Evolutionary conservation across 2,888 invertebrate species (phyloP).

Genomic region (Flexamia atlantica): DNA sequence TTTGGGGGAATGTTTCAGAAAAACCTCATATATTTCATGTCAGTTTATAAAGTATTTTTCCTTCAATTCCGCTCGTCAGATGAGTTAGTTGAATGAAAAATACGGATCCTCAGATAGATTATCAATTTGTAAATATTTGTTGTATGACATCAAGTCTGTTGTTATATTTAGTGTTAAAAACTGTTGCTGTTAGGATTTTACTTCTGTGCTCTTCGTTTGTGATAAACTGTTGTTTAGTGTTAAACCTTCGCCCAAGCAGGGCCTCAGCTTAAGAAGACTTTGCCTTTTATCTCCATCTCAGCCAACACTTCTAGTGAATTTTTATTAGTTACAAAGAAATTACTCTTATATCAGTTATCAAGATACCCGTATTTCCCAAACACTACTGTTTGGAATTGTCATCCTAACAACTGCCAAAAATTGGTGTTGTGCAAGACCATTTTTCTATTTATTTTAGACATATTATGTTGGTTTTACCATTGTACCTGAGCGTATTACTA

Average conservation of each 20-base stretch:
- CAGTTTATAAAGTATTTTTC: constrained; percentile 42
- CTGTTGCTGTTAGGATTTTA: constrained; percentile 43
- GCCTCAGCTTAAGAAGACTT: neutral
- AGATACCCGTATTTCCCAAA: too few species aligned
- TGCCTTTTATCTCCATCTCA: neutral
- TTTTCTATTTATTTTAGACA: too few species aligned
- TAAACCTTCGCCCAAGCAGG: constrained; percentile 33
- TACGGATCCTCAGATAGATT: constrained; percentile 40
- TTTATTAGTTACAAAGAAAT: neutral
- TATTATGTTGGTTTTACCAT: too few species aligned
- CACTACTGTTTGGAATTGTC: too few species aligned
- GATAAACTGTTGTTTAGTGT: constrained; percentile 49
- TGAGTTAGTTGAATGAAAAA: constrained; percentile 18
- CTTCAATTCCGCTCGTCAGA: constrained; percentile 13
- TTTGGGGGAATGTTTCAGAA: constrained; percentile 30
- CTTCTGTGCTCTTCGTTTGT: constrained; percentile 55
- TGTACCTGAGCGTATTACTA: too few species aligned
- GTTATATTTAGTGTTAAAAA: constrained; percentile 43
- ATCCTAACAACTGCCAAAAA: too few species aligned
- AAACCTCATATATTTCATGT: constrained; percentile 45
- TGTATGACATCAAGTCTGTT: constrained; percentile 42
- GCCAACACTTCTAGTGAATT: neutral
- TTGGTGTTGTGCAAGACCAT: too few species aligned
- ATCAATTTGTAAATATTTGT: constrained; percentile 33
- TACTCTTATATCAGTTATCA: neutral